Base-by-base conservation (phyloP, 2,888 invertebrate genomes). In the Acanthosepion pharaonis region DNA sequence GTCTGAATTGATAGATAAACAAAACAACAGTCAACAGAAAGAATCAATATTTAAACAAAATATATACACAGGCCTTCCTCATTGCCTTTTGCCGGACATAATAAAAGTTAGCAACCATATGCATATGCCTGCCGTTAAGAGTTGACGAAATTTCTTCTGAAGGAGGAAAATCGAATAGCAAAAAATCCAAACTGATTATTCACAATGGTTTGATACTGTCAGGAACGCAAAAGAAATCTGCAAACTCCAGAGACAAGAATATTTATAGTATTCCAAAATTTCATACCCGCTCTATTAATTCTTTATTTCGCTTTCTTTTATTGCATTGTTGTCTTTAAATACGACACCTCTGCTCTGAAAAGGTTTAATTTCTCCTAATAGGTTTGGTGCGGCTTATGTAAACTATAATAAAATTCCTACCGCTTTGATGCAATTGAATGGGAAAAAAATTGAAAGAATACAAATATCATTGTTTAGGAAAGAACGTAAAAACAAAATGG, bases 301-400 rank as follows among this genome's bases (percentile, higher is more conserved):
- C 15, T 4, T 6, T 33, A 15, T n/a, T 78, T n/a, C 15, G 3
- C 15, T 78, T 78, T 15, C 5, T 78, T 78, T 78, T 78, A 78
- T 78, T 78, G n/a, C 15, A 78, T 33, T 78, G n/a, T 78, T 33
- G n/a, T 78, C 78, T 78, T n/a, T 78, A 78, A 78, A 78, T 78
- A 33, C 78, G 78, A 11, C 78, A 78, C n/a, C n/a, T n/a, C n/a
- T 78, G 5, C 15, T 78, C 78, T n/a, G 33, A 78, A 78, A 78
- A 78, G 11, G 78, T 78, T 78, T 78, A 78, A 78, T 78, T 78
- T 78, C 78, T 78, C 78, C 78, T 78, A 78, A 78, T 78, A 78
- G 78, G n/a, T n/a, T 78, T 78, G n/a, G 78, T 9, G 11, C 15
- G 11, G 78, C 78, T 78, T 78, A 78, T 78, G 78, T 78, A 78